A percentile compares a stretch with the other conserved stretches of the same genome.
These are phyloP conservation scores for Elegia similella DNA, from an alignment of 2,888 invertebrate genomes.

Conservation along the genomic window DNA sequence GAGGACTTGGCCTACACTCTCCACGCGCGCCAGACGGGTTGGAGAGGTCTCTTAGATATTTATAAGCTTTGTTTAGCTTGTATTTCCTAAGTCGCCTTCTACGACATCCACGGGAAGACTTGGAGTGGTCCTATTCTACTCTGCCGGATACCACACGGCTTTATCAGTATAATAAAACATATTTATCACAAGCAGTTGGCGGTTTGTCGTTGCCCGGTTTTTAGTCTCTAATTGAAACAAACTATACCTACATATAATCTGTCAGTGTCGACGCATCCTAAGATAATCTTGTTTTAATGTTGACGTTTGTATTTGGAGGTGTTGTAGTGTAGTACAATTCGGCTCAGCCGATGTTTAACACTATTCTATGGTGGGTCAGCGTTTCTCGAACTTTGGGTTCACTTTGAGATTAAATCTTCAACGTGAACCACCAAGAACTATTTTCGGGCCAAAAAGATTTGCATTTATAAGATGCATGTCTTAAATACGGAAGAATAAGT, in stretches of 20 bases:
- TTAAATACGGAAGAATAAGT: not conserved
- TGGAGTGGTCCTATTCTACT: no score
- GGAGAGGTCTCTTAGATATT: no score
- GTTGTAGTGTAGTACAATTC: slow-evolving; percentile 20
- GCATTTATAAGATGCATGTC: not conserved
- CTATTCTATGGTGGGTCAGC: not conserved
- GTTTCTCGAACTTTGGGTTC: not conserved
- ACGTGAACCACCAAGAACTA: not conserved
- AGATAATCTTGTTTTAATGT: not conserved
- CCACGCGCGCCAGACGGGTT: no score
- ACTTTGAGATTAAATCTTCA: slow-evolving; percentile 2
- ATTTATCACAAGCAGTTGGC: no score
- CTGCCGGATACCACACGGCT: no score
- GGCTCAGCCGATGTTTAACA: slow-evolving; percentile 16
- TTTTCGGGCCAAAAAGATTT: not conserved
- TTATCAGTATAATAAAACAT: no score
- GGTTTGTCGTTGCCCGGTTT: not conserved
- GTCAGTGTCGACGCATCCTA: slow-evolving; percentile 2
- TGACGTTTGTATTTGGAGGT: slow-evolving; percentile 13
- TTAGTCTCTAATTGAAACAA: not conserved
- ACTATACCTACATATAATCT: not conserved
- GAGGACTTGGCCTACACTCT: no score
- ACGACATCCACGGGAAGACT: no score
- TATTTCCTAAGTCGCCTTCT: no score
- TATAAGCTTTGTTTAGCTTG: no score